phyloP scores from a whole-genome alignment of 2,888 invertebrate species.

The Meteorus cinctellus region DNA sequence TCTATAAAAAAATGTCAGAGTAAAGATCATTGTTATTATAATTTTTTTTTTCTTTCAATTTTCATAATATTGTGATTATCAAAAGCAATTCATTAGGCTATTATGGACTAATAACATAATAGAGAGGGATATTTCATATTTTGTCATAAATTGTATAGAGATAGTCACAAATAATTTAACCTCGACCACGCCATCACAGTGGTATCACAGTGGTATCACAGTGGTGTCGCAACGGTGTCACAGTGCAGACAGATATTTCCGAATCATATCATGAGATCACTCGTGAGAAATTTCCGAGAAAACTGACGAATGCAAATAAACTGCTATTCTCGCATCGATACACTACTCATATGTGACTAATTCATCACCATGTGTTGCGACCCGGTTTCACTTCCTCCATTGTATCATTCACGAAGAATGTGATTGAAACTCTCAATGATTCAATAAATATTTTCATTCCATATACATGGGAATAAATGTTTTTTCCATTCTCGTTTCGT shows the following conservation, averaged over 20 bases:
- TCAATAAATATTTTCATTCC: slow-evolving; percentile 17
- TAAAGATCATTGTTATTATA: too few relatives aligned
- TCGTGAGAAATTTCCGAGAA: slow-evolving; percentile 34
- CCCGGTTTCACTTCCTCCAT: slow-evolving; percentile 23
- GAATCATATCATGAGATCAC: slow-evolving; percentile 10
- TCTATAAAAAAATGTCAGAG: slow-evolving; percentile 39
- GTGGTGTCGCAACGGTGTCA: neutral
- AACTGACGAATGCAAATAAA: slow-evolving; percentile 60
- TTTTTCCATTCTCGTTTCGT: neutral
- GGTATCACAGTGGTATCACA: neutral
- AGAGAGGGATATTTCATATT: too few relatives aligned
- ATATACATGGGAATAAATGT: neutral
- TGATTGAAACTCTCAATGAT: slow-evolving; percentile 21
- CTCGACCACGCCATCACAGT: slow-evolving; percentile 21
- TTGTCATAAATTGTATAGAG: too few relatives aligned
- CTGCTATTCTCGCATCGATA: slow-evolving; percentile 30
- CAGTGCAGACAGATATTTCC: neutral
- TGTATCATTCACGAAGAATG: slow-evolving; percentile 25
- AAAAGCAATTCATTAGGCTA: too few relatives aligned
- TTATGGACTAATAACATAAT: too few relatives aligned
- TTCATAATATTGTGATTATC: too few relatives aligned
- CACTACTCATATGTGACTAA: slow-evolving; percentile 56
- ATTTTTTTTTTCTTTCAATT: too few relatives aligned
- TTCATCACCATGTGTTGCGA: slow-evolving; percentile 36
- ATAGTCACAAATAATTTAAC: neutral